These are phyloP conservation scores for Cassiopea andromeda DNA, from an alignment of 30 jellyfish, hydroid and myxozoan species.

Conservation along the genomic window DNA sequence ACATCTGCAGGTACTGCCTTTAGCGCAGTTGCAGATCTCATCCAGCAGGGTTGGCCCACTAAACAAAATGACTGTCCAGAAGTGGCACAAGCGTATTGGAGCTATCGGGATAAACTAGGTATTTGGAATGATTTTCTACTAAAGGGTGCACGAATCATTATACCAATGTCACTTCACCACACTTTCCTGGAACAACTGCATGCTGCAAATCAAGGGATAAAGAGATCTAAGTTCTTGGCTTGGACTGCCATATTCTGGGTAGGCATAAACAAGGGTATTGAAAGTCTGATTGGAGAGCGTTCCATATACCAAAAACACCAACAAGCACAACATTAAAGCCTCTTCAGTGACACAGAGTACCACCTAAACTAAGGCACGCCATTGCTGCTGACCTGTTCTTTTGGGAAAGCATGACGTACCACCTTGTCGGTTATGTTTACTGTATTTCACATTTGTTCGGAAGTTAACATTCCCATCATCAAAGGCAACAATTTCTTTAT, in stretches of 20 bases:
- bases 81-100: conserved; percentile 10
- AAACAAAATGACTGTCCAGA: conserved; percentile 41
- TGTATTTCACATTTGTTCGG: no score
- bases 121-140: conserved; percentile 23
- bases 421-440: background rate
- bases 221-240: conserved; percentile 41
- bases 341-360: background rate
- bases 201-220: conserved; percentile 53
- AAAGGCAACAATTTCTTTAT: no score
- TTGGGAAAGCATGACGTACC: conserved; percentile 4
- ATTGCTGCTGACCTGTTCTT: conserved; percentile 15
- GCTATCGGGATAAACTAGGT: conserved; percentile 35
- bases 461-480: no score
- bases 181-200: conserved; percentile 35
- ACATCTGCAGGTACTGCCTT: conserved; percentile 37
- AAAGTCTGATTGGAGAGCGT: conserved; percentile 2
- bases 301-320: conserved; percentile 28
- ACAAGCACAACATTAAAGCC: conserved; percentile 16
- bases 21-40: conserved; percentile 21
- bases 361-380: conserved; percentile 7
- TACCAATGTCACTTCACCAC: conserved; percentile 11
- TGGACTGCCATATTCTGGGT: conserved; percentile 62
- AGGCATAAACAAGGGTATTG: conserved; percentile 33
- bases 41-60: conserved; percentile 22
- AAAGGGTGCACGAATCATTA: conserved; percentile 18